Evolutionary conservation across 2,888 invertebrate species (phyloP).

Genomic region (Eucriotettix oculatus): DNA sequence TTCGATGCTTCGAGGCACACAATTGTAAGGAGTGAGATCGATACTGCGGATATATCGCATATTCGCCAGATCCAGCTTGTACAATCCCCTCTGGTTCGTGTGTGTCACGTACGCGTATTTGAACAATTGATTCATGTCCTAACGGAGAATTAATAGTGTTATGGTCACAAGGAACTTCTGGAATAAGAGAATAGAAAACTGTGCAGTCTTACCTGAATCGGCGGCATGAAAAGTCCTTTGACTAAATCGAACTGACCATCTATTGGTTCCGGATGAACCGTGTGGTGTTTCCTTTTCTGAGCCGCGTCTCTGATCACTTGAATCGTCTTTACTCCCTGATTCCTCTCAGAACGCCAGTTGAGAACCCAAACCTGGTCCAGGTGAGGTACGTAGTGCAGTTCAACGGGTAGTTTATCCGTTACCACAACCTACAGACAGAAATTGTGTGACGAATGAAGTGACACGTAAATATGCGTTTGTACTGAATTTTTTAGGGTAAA

Average conservation of each 20-base stretch:
- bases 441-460: not conserved
- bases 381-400: slow-evolving; percentile 49
- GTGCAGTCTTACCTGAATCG: slow-evolving; percentile 29
- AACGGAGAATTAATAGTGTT: not conserved
- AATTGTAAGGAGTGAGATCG: slow-evolving; percentile 53
- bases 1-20: slow-evolving; percentile 49
- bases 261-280: slow-evolving; percentile 55
- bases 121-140: slow-evolving; percentile 41
- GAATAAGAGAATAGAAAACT: not conserved
- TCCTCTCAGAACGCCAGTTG: slow-evolving; percentile 43
- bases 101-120: slow-evolving; percentile 60
- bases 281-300: slow-evolving; percentile 52
- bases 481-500: no score
- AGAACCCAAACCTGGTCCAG: slow-evolving; percentile 60
- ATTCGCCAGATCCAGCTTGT: slow-evolving; percentile 52
- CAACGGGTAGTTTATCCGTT: slow-evolving; percentile 54
- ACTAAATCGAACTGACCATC: slow-evolving; percentile 61
- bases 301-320: slow-evolving; percentile 55
- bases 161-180: not conserved
- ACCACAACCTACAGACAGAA: slow-evolving; percentile 37
- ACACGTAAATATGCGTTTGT: no score
- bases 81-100: slow-evolving; percentile 50
- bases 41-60: slow-evolving; percentile 53
- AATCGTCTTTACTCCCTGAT: slow-evolving; percentile 45
- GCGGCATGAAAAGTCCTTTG: slow-evolving; percentile 42